Evolutionary conservation across 1,140 invertebrate genomes (phyloP), one percentile per base, ranked within the genome.

Genomic region (Hyles euphorbiae): DNA sequence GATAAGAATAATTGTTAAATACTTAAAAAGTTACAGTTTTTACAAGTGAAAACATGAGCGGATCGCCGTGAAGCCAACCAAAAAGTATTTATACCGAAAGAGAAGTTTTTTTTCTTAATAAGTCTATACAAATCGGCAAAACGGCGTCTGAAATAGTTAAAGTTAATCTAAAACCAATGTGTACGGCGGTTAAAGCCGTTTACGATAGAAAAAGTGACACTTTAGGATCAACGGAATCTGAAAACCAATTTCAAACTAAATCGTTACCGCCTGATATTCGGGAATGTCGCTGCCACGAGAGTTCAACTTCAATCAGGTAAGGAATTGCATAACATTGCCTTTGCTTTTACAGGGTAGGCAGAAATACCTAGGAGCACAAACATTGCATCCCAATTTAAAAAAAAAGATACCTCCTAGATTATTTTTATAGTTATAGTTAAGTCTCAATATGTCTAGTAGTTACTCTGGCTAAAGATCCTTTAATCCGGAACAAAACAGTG

Each of bases 291-390:
- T 87, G 43, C 82, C 84, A 56, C 67, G 84, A 54, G 78, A 85
- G 52, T 87, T 87, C 57, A 79, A 78, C 49, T 87, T 83, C 62
- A 83, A 83, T 50, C 71, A 84, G 73, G 83, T 83, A 63, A 78
- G 76, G 63, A 11, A 52, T 53, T 50, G 34, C 33, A 52, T 57
- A 6, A 9, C 34, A 50, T 11, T 36, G 12, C 11, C 12, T 36
- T 57, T 34, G 5, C 46, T 3, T 11, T 47, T 47, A 22, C 5
- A 47, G 12, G 0, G 3, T 47, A 11, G 44, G 7, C 7, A 8
- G 7, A 2, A 45, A 8, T 45, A 8, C n/a, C n/a, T 45, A 45
- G 7, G 44, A 45, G 44, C n/a, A 45, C 7, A 45, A 45, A 45
- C 44, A 8, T n/a, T 45, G 7, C n/a, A 45, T n/a, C 2, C 2